These are phyloP conservation scores for Rhynchonycteris naso DNA, from an alignment of 2,797 vertebrate genomes.

Conservation along the genomic window DNA sequence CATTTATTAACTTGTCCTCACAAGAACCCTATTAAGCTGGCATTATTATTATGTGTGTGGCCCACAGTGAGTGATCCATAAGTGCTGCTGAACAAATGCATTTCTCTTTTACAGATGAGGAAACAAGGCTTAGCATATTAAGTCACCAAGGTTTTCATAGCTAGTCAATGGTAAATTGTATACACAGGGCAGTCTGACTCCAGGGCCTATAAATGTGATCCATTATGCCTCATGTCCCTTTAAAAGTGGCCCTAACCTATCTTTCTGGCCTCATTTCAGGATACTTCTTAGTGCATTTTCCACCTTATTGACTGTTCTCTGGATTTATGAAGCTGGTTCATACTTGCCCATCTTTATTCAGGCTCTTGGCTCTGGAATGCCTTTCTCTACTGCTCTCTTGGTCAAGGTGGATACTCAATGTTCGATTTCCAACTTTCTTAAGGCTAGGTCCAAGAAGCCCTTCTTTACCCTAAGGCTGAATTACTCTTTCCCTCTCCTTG, in stretches of 20 bases:
- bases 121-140: neutral
- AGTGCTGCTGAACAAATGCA: neutral
- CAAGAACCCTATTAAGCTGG: neutral
- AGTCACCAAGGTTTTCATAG: neutral
- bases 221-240: neutral
- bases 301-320: neutral
- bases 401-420: neutral
- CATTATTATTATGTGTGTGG: neutral
- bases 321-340: neutral
- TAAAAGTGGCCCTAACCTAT: neutral
- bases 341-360: neutral
- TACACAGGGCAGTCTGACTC: neutral
- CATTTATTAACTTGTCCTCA: conserved; percentile 21
- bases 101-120: neutral
- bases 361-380: neutral
- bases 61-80: neutral
- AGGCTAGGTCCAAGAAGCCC: neutral
- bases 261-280: neutral
- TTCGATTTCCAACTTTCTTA: neutral
- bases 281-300: neutral
- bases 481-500: neutral
- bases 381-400: neutral
- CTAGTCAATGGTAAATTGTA: neutral
- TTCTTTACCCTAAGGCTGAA: conserved; percentile 11
- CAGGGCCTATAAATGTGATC: neutral